A percentile compares a stretch with the other conserved stretches of the same genome.
phyloP scores from a whole-genome alignment of 2,888 invertebrate genomes.

The Azorinus chamasolen region DNA sequence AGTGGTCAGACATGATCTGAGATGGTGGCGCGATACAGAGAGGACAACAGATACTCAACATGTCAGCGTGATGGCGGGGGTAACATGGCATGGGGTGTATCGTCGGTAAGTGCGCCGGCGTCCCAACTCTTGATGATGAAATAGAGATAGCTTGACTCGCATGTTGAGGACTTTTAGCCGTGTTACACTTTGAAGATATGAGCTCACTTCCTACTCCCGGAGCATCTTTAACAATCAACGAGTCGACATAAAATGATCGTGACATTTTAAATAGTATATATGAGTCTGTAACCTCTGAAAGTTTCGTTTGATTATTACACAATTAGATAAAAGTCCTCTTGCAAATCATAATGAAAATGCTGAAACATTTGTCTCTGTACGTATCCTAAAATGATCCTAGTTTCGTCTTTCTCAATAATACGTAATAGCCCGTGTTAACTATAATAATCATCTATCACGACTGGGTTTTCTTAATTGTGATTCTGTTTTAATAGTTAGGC shows the following conservation, averaged over 20 bases:
- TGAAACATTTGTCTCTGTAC: background rate
- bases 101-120: constrained; percentile 50
- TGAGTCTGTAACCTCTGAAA: too few species aligned
- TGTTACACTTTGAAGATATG: constrained; percentile 27
- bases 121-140: constrained; percentile 41
- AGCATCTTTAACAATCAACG: constrained; percentile 81
- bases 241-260: constrained; percentile 85
- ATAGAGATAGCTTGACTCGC: constrained; percentile 42
- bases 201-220: constrained; percentile 24
- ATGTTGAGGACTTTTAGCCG: constrained; percentile 41
- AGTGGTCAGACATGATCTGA: constrained; percentile 45
- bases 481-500: background rate
- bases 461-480: background rate
- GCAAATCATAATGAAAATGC: background rate
- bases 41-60: constrained; percentile 80
- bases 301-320: too few species aligned
- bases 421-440: too few species aligned
- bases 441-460: too few species aligned
- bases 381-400: too few species aligned
- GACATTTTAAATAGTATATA: too few species aligned
- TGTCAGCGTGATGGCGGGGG: constrained; percentile 77
- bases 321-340: background rate
- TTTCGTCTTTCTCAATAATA: too few species aligned
- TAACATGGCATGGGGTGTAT: constrained; percentile 72
- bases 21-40: constrained; percentile 76